A percentile compares a stretch with the other conserved stretches of the same genome.
phyloP scores from a whole-genome alignment of 2,113 vertebrate species.

The Bolborhynchus lineola region DNA sequence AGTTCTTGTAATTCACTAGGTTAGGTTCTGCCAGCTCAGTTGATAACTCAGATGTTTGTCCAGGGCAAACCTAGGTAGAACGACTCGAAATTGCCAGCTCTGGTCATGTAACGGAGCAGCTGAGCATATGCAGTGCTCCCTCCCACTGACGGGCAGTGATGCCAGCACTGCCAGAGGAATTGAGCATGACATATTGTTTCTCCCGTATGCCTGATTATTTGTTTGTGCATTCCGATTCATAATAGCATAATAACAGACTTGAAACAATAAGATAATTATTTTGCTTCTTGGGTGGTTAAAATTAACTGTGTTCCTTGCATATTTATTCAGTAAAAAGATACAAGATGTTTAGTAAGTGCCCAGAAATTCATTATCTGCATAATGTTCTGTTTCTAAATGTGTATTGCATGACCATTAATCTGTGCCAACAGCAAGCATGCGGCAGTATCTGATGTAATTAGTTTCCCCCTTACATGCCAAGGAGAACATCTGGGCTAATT shows the following conservation, averaged over 20 bases:
- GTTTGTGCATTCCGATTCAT: background rate
- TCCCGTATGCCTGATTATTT: conserved; percentile 7
- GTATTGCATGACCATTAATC: background rate
- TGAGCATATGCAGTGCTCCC: background rate
- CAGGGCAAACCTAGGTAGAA: background rate
- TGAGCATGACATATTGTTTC: background rate
- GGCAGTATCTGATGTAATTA: conserved; percentile 40
- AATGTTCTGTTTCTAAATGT: conserved; percentile 52
- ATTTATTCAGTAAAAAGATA: conserved; percentile 25
- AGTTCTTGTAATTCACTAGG: background rate
- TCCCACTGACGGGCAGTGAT: background rate
- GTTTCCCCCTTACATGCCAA: background rate
- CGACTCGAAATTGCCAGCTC: background rate
- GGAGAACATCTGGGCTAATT: conserved; percentile 48
- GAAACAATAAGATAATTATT: conserved; percentile 49
- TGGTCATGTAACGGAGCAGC: accelerated
- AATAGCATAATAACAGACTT: conserved; percentile 47
- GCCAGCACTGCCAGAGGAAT: background rate
- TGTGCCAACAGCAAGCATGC: conserved; percentile 26
- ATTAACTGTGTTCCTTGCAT: background rate
- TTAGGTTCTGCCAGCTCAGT: background rate
- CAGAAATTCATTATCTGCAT: conserved; percentile 55
- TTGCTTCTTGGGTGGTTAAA: conserved; percentile 47
- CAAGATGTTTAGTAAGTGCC: conserved; percentile 29
- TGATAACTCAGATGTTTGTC: background rate